These are phyloP conservation scores for Falco columbarius DNA, from an alignment of 2,797 vertebrate genomes.

Conservation along the genomic window DNA sequence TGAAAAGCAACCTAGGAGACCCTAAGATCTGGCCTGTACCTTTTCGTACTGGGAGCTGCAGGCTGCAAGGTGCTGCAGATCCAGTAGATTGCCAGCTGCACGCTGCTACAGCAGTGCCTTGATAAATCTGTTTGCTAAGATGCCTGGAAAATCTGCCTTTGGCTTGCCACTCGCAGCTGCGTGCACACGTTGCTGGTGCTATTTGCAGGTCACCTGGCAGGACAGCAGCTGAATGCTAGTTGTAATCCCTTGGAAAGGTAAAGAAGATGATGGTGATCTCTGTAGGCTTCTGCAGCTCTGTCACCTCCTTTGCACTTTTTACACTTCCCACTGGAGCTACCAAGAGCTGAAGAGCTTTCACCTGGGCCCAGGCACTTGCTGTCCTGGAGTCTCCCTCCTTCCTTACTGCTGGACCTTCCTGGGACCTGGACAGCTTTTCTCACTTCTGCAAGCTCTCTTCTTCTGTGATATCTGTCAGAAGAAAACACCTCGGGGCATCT, in stretches of 20 bases:
- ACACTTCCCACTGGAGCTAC: neutral
- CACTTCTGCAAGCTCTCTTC: neutral
- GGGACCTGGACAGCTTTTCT: neutral
- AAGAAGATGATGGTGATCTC: neutral
- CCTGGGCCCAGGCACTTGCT: neutral
- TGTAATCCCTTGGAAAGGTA: neutral
- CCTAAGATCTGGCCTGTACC: neutral
- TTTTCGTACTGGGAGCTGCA: neutral
- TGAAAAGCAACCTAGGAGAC: neutral
- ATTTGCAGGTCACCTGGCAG: neutral
- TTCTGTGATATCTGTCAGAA: neutral
- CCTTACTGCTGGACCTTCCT: neutral
- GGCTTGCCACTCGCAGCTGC: neutral
- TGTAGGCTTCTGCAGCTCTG: neutral
- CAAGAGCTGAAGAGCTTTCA: neutral
- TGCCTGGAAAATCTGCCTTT: neutral
- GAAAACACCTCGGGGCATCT: neutral
- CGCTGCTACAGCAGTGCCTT: neutral
- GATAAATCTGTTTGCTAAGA: neutral
- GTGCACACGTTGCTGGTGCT: neutral
- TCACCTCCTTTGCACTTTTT: neutral
- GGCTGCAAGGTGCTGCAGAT: neutral
- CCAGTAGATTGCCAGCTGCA: neutral
- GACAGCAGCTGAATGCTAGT: neutral
- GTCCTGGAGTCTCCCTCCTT: neutral